These are phyloP conservation scores for Naja naja DNA, from an alignment of 2,113 vertebrate genomes.

Conservation along the genomic window DNA sequence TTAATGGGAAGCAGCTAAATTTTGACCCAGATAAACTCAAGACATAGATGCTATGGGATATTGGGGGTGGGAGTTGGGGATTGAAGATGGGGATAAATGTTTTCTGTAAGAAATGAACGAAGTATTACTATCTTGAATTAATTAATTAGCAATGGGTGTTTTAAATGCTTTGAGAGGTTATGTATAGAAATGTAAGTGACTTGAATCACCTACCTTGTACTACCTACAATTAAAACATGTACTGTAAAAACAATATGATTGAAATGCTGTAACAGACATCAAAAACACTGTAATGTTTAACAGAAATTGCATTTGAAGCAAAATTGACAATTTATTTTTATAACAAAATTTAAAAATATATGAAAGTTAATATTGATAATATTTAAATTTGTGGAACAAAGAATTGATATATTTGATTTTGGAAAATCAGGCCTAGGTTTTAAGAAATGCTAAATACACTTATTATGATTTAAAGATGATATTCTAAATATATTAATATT, in stretches of 20 bases:
- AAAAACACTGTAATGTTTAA: not conserved
- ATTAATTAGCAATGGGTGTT: not conserved
- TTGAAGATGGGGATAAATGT: not conserved
- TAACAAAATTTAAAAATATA: not conserved
- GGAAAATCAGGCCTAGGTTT: not conserved
- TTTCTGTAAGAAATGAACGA: not conserved
- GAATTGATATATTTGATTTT: not conserved
- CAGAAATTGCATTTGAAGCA: not conserved
- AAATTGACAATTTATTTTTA: not conserved
- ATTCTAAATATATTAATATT: not conserved
- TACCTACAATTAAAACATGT: not conserved
- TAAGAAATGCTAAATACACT: not conserved
- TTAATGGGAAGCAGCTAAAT: not conserved
- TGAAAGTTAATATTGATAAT: no score
- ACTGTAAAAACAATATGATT: not conserved
- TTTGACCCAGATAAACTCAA: not conserved
- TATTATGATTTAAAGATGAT: not conserved
- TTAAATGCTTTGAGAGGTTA: not conserved
- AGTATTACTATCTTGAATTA: not conserved
- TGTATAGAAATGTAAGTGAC: not conserved
- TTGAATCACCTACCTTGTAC: not conserved
- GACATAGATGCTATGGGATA: not conserved
- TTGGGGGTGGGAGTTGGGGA: not conserved
- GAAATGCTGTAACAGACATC: not conserved
- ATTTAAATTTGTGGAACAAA: not conserved